Evolutionary conservation across 1,140 invertebrate species (phyloP).

Genomic region (Anthonomus grandis): DNA sequence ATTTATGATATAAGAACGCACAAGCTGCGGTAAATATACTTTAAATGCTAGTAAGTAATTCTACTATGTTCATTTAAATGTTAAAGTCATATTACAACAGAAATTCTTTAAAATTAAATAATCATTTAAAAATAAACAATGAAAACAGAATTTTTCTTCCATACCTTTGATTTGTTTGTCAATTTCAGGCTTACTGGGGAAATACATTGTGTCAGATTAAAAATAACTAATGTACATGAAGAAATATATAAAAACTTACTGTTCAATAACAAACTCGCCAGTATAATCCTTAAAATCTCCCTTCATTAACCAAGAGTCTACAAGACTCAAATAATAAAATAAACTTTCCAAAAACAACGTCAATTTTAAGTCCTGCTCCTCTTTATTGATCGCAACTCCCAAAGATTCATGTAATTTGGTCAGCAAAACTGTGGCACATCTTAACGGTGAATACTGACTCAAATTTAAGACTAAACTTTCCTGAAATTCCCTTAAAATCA

Average conservation of each 20-base stretch:
- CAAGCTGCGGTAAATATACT: too few relatives aligned
- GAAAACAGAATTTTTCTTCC: conserved; percentile 41
- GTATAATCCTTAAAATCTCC: conserved; percentile 54
- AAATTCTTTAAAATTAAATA: too few relatives aligned
- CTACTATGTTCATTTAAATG: too few relatives aligned
- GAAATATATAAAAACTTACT: too few relatives aligned
- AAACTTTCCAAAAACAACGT: conserved; percentile 53
- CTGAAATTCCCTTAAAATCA: conserved; percentile 51
- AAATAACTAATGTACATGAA: conserved; percentile 4
- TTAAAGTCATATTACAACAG: too few relatives aligned
- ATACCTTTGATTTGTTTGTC: conserved; percentile 38
- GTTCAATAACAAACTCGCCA: conserved; percentile 54
- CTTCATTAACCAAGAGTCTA: conserved; percentile 55
- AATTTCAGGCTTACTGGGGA: conserved; percentile 39
- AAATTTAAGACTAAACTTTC: conserved; percentile 46
- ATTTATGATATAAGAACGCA: too few relatives aligned
- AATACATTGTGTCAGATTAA: conserved; percentile 37
- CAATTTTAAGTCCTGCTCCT: conserved; percentile 51
- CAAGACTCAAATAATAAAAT: conserved; percentile 53
- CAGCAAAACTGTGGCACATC: conserved; percentile 49
- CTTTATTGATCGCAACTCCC: conserved; percentile 46
- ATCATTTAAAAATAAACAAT: conserved; percentile 35
- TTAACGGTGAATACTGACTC: conserved; percentile 42
- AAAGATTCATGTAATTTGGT: conserved; percentile 50
- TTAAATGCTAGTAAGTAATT: too few relatives aligned